Conservation (phyloP, 2,888 invertebrate genomes). For the Melipona beecheii region DNA sequence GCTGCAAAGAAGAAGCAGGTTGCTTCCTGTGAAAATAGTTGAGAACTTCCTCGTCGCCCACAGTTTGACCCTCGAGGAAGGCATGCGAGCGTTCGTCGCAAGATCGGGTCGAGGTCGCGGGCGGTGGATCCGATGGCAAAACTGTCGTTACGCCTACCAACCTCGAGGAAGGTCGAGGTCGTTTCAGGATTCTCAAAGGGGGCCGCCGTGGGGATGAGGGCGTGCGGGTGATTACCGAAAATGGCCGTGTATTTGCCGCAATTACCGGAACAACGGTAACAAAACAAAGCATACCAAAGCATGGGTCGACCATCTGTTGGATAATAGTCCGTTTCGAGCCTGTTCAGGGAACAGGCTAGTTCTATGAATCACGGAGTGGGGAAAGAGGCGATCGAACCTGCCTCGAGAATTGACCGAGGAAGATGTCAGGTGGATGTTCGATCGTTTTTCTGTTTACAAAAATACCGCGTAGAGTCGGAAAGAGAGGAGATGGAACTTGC, state of each 20-base stretch:
- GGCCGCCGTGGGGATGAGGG: conserved; percentile 71
- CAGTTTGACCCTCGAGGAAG: neutral
- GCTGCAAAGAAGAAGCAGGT: no score
- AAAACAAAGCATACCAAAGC: conserved; percentile 76
- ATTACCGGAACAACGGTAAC: conserved; percentile 82
- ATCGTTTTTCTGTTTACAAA: neutral
- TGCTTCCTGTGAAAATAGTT: neutral
- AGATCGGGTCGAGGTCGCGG: conserved; percentile 64
- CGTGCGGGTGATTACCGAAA: conserved; percentile 78
- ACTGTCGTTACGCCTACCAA: conserved; percentile 73
- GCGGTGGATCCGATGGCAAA: conserved; percentile 56
- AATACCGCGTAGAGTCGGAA: no score
- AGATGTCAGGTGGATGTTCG: neutral
- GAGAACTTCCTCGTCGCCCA: neutral
- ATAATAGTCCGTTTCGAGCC: conserved; percentile 74
- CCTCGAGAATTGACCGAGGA: neutral
- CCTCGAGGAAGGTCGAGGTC: conserved; percentile 75
- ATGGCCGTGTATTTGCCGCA: conserved; percentile 81
- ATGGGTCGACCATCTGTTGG: conserved; percentile 81
- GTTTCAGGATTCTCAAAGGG: conserved; percentile 78
- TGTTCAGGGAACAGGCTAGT: conserved; percentile 65
- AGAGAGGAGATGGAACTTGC: no score
- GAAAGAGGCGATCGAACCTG: conserved; percentile 15
- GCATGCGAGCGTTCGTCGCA: conserved; percentile 4
- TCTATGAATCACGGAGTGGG: conserved; percentile 56